A percentile compares a stretch with the other conserved stretches of the same genome.
Evolutionary conservation across 1,140 invertebrate genomes (phyloP).

Genomic region (Adelges cooleyi): DNA sequence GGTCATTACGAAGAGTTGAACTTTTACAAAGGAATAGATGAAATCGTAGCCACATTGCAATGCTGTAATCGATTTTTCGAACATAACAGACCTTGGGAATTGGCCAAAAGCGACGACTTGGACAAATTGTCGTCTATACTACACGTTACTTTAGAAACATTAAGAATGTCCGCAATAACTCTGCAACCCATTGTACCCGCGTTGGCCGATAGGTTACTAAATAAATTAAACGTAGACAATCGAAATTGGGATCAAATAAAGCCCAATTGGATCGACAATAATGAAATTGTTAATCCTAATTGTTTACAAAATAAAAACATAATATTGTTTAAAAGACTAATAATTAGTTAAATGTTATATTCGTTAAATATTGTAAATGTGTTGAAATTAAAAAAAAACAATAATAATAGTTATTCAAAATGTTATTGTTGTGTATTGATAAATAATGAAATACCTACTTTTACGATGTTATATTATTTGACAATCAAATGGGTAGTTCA

Average conservation of each 20-base stretch:
- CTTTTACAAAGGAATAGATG: constrained; percentile 74
- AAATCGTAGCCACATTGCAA: constrained; percentile 58
- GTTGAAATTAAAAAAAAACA: too few relatives aligned
- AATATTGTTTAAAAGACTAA: constrained; percentile 33
- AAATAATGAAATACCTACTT: too few relatives aligned
- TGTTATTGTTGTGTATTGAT: too few relatives aligned
- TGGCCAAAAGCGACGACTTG: constrained; percentile 47
- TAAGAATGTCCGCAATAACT: constrained; percentile 59
- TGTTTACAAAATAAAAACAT: constrained; percentile 31
- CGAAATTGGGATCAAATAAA: constrained; percentile 45
- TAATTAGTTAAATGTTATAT: constrained; percentile 44
- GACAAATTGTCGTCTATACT: constrained; percentile 62
- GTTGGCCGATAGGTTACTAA: constrained; percentile 51
- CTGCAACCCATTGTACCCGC: constrained; percentile 75
- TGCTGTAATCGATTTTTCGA: constrained; percentile 78
- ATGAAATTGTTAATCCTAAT: not conserved
- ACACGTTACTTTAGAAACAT: constrained; percentile 69
- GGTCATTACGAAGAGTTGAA: constrained; percentile 62
- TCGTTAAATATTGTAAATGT: too few relatives aligned
- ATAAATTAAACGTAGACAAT: constrained; percentile 49
- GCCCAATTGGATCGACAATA: constrained; percentile 32
- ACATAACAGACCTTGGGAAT: constrained; percentile 72
- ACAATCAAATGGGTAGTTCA: too few relatives aligned
- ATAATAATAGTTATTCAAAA: too few relatives aligned
- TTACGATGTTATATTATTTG: too few relatives aligned